Conservation (phyloP, 2,113 vertebrate species). For the Triplophysa tibetana region DNA sequence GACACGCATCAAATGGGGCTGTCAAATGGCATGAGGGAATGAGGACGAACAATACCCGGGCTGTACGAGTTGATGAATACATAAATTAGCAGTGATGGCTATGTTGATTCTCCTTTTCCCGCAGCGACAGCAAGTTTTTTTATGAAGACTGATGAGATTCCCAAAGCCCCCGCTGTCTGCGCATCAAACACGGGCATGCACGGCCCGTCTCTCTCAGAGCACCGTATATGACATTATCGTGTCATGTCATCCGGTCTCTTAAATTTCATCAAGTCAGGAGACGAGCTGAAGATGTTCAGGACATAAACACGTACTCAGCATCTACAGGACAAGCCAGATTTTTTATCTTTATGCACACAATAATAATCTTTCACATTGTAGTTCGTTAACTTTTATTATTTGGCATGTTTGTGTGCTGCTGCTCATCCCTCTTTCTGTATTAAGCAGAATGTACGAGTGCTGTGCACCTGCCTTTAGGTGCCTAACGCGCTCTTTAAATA, state of each 20-base stretch:
- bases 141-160: slow-evolving; percentile 76
- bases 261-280: slow-evolving; percentile 42
- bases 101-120: slow-evolving; percentile 72
- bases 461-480: no score
- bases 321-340: no score
- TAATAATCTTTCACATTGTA: no score
- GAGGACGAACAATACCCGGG: slow-evolving; percentile 65
- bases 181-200: slow-evolving; percentile 51
- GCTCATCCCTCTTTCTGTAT: no score
- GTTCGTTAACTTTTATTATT: no score
- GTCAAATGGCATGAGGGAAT: slow-evolving; percentile 43
- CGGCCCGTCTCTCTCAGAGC: slow-evolving; percentile 57
- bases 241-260: slow-evolving; percentile 50
- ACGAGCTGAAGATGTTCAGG: slow-evolving; percentile 13
- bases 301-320: slow-evolving; percentile 45
- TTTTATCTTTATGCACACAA: no score
- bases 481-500: no score
- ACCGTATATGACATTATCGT: slow-evolving; percentile 63
- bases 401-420: no score
- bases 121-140: slow-evolving; percentile 62
- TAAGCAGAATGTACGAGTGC: no score
- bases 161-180: slow-evolving; percentile 61
- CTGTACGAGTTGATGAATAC: slow-evolving; percentile 69
- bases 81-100: slow-evolving; percentile 74
- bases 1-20: slow-evolving; percentile 10